Base-by-base conservation (phyloP, 2,113 vertebrate species). In the Puntigrus tetrazona region DNA sequence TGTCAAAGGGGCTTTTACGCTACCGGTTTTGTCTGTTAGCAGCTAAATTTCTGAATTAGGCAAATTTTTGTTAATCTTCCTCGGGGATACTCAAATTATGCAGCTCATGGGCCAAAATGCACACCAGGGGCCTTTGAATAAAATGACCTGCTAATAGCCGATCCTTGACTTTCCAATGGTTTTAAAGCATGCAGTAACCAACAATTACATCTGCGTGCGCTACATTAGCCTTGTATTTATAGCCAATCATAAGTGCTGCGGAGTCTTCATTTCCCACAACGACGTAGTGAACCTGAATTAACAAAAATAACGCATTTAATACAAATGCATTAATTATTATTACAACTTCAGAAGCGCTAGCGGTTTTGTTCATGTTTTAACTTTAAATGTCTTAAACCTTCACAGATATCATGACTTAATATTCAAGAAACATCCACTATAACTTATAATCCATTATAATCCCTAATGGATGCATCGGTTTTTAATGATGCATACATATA, bases 71-170 rank as follows among this genome's bases (percentile, higher is more conserved):
- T 75, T 50, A 47, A 75, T 45, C 25, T 75, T 27, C 72, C 43
- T 75, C 72, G 11, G 72, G 43, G 72, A 75, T 45, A 20, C 38
- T 75, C 13, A 31, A 75, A 75, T 75, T 75, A 75, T 31, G 27
- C 72, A 50, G 43, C 72, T 45, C 43, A 27, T 45, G 41, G 41
- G 70, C n/a, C 41, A 73, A 73, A 73, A 73, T 45, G 38, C 18
- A 2, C 70, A 73, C 38, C 22, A 47, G 43, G 43, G 72, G 7
- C 38, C 41, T 27, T 1, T 50, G 72, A 75, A 75, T 47, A 75
- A 75, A 75, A 75, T 50, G 14, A 50, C 43, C 72, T 16, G 27
- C 25, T 75, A 75, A 75, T 50, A 75, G 43, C 25, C 1, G 14
- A 50, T 75, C 8, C 43, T 50, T 75, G 38, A 73, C n/a, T n/a